Base-by-base conservation (phyloP, 2,888 invertebrate species). In the Isoperla grammatica region DNA sequence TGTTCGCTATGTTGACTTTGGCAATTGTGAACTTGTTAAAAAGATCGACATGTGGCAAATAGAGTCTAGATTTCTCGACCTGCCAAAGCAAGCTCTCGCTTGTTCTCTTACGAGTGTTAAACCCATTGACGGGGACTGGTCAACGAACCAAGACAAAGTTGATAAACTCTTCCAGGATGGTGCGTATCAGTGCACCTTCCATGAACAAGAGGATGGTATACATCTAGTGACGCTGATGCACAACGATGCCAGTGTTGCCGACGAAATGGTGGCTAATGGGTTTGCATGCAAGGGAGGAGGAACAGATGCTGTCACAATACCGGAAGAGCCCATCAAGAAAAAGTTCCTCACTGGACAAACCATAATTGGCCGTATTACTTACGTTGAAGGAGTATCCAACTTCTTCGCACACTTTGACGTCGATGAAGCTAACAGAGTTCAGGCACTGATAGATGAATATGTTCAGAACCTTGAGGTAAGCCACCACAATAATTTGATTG, bases 1-100 rank as follows among this genome's bases (percentile, higher is more conserved):
- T 59, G 86, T 90, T 0, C 79, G 82, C 22, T 46, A 37, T 69
- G 79, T 90, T 1, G 90, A 90, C 72, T 88, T 86, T 67, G 90
- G 90, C 2, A 89, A 88, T 68, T 80, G 80, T 59, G 82, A 84
- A 42, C 75, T 81, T 0, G 84, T 88, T 0, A 79, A 81, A 48
- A 76, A 77, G 0, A 78, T 75, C 61, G 84, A 86, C 66, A 81
- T 89, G 20, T 90, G 85, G 81, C 81, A 82, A 55, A 75, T 88
- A 61, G 87, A 89, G 66, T 78, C 77, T 49, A 80, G 82, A 64
- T 80, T 87, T 62, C 78, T 85, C 72, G 76, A 77, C 2, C 71
- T 87, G 17, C 87, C 90, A 0, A 82, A 81, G 56, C 85, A 88
- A 79, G 87, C 88, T 0, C 75, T 88, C 0, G 79, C 80, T 55